Evolutionary conservation across 2,113 vertebrate species (phyloP), one percentile per base, ranked within the genome.

Genomic region (Aphelocoma coerulescens): DNA sequence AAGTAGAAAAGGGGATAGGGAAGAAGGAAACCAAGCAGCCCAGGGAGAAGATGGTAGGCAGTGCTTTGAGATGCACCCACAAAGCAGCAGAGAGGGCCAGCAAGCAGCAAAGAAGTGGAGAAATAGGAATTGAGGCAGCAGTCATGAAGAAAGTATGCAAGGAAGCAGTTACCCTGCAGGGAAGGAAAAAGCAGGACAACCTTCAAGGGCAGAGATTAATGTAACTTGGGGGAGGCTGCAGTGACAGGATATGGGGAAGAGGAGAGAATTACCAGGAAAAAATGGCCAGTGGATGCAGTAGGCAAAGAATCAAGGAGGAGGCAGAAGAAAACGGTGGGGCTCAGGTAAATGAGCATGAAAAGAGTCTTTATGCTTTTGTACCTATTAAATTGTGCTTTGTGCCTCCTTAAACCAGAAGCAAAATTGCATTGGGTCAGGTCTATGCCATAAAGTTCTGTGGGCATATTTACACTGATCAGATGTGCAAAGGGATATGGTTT

Each of bases 121-220:
- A 95, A 91, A 96, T 95, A 94, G 85, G 94, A 96, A 96, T 81
- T 96, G 81, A 96, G 84, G 82, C 88, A 92, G 88, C 94, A 91
- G 26, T 84, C 85, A 87, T 77, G 81, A 85, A 91, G 63, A 93
- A 90, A 87, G 66, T 37, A 81, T 61, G 58, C 77, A 94, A 85
- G 67, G 91, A 76, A 92, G 61, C 81, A 89, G 87, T 88, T 88
- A 88, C 49, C 51, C 87, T 90, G 87, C 54, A 93, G 78, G 74
- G 62, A 95, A 77, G 43, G 66, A 78, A 86, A 94, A 97, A 89
- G 33, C 83, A 81, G 76, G 93, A 95, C 57, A 81, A 44, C 28
- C 85, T 94, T 69, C 52, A 86, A 81, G 65, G 83, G 41, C 75
- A 96, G 93, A 88, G 90, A 90, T 95, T 84, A 88, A 67, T 80